A percentile compares a stretch with the other conserved stretches of the same genome.
Evolutionary conservation across 2,888 invertebrate genomes (phyloP).

Genomic region (Aproaerema taeniolella): DNA sequence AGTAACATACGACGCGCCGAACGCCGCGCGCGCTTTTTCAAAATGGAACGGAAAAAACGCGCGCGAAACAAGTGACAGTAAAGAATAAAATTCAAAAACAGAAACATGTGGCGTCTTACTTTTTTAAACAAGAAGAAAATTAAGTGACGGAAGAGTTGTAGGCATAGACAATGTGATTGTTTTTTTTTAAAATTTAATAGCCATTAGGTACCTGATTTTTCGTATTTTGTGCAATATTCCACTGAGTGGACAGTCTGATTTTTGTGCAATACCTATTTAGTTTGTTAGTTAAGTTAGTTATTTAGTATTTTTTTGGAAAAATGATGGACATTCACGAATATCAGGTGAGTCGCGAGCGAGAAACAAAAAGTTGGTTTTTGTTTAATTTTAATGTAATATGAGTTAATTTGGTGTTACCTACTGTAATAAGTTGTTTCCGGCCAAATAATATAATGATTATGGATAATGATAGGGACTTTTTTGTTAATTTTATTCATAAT

Average conservation of each 20-base stretch:
- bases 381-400: no score
- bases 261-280: conserved; percentile 59
- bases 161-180: conserved; percentile 31
- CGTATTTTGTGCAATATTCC: conserved; percentile 59
- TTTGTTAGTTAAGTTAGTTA: conserved; percentile 28
- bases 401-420: no score
- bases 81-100: no score
- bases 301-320: conserved; percentile 29
- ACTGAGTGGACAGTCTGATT: conserved; percentile 62
- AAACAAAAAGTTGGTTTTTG: not conserved
- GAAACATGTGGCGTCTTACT: conserved; percentile 16
- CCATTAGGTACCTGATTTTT: conserved; percentile 49
- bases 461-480: no score
- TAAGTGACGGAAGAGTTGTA: no score
- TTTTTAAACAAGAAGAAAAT: conserved; percentile 10
- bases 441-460: no score
- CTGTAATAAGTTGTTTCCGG: no score
- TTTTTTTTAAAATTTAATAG: conserved; percentile 23
- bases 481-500: no score
- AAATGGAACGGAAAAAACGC: conserved; percentile 20
- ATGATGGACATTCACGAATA: conserved; percentile 69
- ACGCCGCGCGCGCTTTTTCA: conserved; percentile 37
- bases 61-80: conserved; percentile 18
- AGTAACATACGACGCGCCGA: conserved; percentile 33
- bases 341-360: conserved; percentile 47